Percentiles rank a stretch among this genome's conserved stretches.
Conservation (phyloP, 92 coral and sea anemone genomes). For the Scolanthus callimorphus region DNA sequence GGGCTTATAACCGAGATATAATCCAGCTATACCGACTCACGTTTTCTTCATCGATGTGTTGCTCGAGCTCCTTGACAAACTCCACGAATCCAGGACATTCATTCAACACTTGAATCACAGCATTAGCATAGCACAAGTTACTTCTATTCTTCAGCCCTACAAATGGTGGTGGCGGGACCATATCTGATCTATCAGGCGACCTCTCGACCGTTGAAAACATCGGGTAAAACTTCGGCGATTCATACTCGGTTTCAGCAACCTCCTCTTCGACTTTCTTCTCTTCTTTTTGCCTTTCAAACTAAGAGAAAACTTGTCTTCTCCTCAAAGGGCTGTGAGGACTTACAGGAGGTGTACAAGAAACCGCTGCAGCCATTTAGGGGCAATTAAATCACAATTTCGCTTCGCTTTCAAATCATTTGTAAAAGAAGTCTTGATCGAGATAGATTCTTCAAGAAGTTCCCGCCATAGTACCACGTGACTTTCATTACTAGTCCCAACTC, state of each 20-base stretch:
- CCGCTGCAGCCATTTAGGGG: slow-evolving; percentile 67
- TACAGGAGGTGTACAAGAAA: slow-evolving; percentile 65
- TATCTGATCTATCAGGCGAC: slow-evolving; percentile 17
- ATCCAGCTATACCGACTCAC: no score
- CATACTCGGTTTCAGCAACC: slow-evolving; percentile 10
- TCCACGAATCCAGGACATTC: slow-evolving; percentile 78
- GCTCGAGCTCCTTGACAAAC: slow-evolving; percentile 55
- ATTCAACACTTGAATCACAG: slow-evolving; percentile 89
- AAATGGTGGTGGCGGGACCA: slow-evolving; percentile 59
- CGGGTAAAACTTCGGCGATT: slow-evolving; percentile 24
- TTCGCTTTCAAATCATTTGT: no score
- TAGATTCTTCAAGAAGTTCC: no score
- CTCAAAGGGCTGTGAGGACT: slow-evolving; percentile 93
- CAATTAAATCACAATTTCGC: no score
- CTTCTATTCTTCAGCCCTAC: slow-evolving; percentile 79
- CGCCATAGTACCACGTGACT: no score
- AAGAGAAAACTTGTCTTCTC: slow-evolving; percentile 82
- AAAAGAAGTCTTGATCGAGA: no score
- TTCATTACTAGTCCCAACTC: no score
- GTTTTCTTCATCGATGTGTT: background rate
- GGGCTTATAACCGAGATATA: no score
- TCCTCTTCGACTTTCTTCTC: slow-evolving; percentile 32
- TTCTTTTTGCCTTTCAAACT: slow-evolving; percentile 70
- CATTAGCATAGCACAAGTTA: slow-evolving; percentile 93
- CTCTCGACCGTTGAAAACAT: slow-evolving; percentile 48